A percentile compares a stretch with the other conserved stretches of the same genome.
Evolutionary conservation across 1,140 invertebrate genomes (phyloP).

Genomic region (Zaprionus kolodkinae): DNA sequence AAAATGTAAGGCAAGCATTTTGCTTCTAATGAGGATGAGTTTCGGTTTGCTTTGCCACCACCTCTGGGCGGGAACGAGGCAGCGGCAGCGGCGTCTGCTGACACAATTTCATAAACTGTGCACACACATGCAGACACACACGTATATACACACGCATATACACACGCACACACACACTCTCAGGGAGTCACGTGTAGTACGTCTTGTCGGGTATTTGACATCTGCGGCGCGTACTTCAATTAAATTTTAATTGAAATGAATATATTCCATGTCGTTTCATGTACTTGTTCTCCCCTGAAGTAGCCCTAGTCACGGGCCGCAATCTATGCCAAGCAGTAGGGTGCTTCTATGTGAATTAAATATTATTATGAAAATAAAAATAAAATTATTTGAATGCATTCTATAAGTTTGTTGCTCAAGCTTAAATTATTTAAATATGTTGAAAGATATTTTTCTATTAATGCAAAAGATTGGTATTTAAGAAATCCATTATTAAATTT

Average conservation of each 20-base stretch:
- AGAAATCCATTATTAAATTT: neutral
- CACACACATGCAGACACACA: conserved; percentile 23
- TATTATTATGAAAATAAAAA: neutral
- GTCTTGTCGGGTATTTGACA: conserved; percentile 47
- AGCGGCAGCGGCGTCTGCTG: conserved; percentile 59
- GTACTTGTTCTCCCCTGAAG: conserved; percentile 42
- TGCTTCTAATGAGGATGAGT: conserved; percentile 66
- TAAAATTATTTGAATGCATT: neutral
- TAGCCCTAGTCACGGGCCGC: conserved; percentile 49
- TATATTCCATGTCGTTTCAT: conserved; percentile 55
- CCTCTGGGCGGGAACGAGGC: conserved; percentile 14
- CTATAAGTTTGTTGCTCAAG: neutral
- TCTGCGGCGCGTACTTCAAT: conserved; percentile 74
- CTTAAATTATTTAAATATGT: neutral
- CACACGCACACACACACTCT: conserved; percentile 13
- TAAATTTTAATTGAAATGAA: conserved; percentile 83
- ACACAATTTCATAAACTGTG: conserved; percentile 63
- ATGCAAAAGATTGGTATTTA: neutral
- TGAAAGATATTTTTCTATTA: neutral
- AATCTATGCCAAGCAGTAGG: conserved; percentile 47
- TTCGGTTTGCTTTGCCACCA: conserved; percentile 8
- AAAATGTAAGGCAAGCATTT: conserved; percentile 54
- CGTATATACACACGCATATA: too few relatives aligned
- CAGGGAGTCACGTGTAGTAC: conserved; percentile 6
- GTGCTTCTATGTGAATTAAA: conserved; percentile 1